Evolutionary conservation across 2,797 vertebrate species (phyloP).

Genomic region (Crypturellus tataupa): DNA sequence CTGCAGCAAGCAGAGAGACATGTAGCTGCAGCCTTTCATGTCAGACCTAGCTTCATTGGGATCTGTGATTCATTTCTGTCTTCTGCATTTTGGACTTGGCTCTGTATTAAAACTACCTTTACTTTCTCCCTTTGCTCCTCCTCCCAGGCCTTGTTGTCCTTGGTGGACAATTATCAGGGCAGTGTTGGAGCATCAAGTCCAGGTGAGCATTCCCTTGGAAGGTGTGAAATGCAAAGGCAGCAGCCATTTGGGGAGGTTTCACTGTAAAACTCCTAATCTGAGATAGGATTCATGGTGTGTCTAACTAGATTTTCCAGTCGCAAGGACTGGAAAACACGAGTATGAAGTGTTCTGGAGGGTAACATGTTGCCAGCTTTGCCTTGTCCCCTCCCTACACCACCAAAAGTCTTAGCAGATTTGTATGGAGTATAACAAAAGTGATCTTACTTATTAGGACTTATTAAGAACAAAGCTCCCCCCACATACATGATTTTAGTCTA

Average conservation of each 20-base stretch:
- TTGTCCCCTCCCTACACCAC: neutral
- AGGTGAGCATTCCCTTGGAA: neutral
- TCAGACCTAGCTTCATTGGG: neutral
- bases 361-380: neutral
- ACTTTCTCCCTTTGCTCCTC: neutral
- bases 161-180: neutral
- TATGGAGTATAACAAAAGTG: neutral
- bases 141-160: neutral
- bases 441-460: neutral
- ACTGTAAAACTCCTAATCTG: neutral
- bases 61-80: neutral
- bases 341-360: neutral
- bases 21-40: neutral
- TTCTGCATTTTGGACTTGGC: neutral
- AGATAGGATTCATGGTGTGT: neutral
- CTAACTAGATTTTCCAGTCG: neutral
- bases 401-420: neutral
- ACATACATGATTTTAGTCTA: neutral
- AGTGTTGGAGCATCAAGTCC: neutral
- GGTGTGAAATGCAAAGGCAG: neutral
- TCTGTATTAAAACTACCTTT: neutral
- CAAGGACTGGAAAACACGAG: neutral
- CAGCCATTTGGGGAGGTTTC: neutral
- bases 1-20: neutral
- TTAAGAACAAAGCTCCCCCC: neutral